A percentile compares a stretch with the other conserved stretches of the same genome.
These are phyloP conservation scores for Plestiodon gilberti DNA, from an alignment of 2,113 vertebrate species.

Conservation along the genomic window DNA sequence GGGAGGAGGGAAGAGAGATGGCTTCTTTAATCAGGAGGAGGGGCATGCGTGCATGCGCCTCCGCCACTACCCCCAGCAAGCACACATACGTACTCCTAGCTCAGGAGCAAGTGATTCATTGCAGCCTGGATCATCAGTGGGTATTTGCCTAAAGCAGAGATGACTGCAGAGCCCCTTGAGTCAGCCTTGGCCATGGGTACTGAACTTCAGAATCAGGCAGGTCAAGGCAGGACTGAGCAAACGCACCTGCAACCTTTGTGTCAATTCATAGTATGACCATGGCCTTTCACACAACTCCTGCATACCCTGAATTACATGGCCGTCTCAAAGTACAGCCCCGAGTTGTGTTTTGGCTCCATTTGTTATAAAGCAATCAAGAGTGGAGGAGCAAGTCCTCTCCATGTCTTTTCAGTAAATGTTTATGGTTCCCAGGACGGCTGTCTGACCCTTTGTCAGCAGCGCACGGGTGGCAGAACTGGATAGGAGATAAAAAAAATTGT, in stretches of 20 bases:
- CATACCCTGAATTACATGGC: too few species aligned
- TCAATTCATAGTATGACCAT: neutral
- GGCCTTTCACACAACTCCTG: too few species aligned
- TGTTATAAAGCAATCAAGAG: neutral
- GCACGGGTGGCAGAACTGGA: too few species aligned
- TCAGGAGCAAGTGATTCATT: neutral
- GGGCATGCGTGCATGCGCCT: too few species aligned
- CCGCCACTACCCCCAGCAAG: too few species aligned
- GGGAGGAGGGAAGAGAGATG: too few species aligned
- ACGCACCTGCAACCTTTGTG: neutral
- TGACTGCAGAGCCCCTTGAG: neutral
- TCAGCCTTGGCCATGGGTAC: neutral
- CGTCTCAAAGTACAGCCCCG: neutral
- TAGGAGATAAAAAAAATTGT: neutral
- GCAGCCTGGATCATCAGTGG: neutral
- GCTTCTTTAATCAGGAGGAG: neutral
- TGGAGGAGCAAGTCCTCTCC: neutral
- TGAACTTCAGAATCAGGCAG: neutral
- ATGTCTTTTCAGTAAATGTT: neutral
- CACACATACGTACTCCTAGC: neutral
- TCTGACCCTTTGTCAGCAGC: neutral
- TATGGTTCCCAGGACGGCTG: too few species aligned
- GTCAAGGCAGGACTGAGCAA: neutral
- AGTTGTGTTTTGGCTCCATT: neutral
- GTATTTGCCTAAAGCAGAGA: neutral